Percentiles rank a stretch among this genome's conserved stretches.
These are phyloP conservation scores for Amphilophus citrinellus DNA, from an alignment of 2,113 vertebrate species.

Conservation along the genomic window DNA sequence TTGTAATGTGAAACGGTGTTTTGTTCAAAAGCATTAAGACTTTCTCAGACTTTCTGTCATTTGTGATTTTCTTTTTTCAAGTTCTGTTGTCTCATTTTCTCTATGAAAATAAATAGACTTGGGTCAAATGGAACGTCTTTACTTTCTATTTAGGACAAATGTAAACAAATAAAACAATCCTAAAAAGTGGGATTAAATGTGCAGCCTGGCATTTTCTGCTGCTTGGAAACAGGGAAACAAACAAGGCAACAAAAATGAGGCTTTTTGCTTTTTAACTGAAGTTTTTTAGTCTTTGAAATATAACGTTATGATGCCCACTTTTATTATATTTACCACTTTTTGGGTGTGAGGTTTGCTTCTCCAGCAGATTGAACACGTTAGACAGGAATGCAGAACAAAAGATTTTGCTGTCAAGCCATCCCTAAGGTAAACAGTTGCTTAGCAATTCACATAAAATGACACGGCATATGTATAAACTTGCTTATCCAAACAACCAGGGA, in stretches of 20 bases:
- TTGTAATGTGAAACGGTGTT: neutral
- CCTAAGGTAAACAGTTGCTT: constrained; percentile 27
- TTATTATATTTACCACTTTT: neutral
- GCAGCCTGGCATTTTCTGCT: constrained; percentile 10
- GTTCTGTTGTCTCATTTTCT: neutral
- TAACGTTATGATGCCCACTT: neutral
- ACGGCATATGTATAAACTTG: neutral
- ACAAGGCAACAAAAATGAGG: neutral
- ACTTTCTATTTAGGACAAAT: neutral
- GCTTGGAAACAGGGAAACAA: constrained; percentile 49
- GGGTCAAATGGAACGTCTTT: neutral
- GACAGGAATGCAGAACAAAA: constrained; percentile 43
- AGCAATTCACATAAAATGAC: constrained; percentile 33
- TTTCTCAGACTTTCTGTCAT: neutral
- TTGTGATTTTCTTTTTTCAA: neutral
- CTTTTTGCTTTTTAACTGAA: neutral
- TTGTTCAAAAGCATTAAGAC: neutral
- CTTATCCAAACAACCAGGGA: neutral
- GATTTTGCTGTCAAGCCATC: constrained; percentile 1
- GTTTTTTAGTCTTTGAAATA: neutral
- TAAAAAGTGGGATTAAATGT: neutral
- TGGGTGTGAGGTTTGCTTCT: neutral
- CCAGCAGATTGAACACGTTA: constrained; percentile 41
- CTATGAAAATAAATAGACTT: neutral
- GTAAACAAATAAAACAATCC: neutral